phyloP scores from a whole-genome alignment of 2,113 vertebrate genomes.

The Gnathochromis pfefferi region DNA sequence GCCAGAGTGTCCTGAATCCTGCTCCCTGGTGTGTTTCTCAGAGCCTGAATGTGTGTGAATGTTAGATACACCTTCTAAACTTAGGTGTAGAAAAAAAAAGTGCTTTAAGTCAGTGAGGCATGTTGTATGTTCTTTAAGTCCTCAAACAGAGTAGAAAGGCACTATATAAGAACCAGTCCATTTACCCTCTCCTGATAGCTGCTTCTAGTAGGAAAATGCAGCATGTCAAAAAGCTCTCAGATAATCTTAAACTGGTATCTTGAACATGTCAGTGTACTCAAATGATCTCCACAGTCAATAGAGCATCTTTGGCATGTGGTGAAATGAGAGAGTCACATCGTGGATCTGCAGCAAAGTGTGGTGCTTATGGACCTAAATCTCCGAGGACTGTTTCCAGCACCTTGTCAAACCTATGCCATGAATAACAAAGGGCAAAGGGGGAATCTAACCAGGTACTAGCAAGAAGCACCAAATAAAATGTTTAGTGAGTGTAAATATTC shows the following conservation, averaged over 20 bases:
- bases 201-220: not conserved
- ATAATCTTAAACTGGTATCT: not conserved
- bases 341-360: not conserved
- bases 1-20: not conserved
- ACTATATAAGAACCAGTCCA: not conserved
- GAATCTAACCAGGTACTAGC: not conserved
- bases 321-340: accelerated
- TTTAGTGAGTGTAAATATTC: not conserved
- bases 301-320: not conserved
- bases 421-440: not conserved
- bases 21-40: not conserved
- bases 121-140: not conserved
- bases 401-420: not conserved
- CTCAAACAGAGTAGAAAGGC: not conserved
- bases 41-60: not conserved
- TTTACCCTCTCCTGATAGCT: not conserved
- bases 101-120: not conserved
- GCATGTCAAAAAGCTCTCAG: not conserved
- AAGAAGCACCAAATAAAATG: not conserved
- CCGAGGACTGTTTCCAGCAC: accelerated
- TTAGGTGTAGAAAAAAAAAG: not conserved
- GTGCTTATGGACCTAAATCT: not conserved
- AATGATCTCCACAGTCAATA: not conserved
- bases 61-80: not conserved
- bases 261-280: not conserved